phyloP scores from a whole-genome alignment of 1,140 invertebrate species.

The Eriosoma lanigerum region DNA sequence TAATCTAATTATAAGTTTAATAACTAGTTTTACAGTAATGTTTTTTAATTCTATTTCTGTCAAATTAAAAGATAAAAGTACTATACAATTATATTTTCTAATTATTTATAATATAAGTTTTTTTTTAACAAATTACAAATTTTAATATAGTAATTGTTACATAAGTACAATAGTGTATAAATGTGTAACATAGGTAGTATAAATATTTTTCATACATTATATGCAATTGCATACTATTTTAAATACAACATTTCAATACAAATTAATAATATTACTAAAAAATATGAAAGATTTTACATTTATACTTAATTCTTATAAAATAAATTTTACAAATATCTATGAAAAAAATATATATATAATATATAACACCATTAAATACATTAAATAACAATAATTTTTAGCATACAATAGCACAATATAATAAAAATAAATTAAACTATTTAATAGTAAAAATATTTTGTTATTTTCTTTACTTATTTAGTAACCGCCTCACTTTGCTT shows the following conservation, averaged over 20 bases:
- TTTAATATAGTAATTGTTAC: not conserved
- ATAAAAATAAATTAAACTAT: no score
- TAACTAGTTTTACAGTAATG: no score
- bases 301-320: no score
- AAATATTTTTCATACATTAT: not conserved
- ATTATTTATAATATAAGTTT: not conserved
- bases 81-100: not conserved
- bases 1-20: no score
- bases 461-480: conserved; percentile 38
- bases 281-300: no score
- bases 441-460: no score
- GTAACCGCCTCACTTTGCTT: conserved; percentile 31
- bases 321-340: no score
- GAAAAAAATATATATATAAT: no score
- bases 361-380: no score
- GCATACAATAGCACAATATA: not conserved
- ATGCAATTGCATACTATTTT: not conserved
- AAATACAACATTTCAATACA: no score
- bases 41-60: no score
- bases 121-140: not conserved
- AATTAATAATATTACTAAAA: not conserved
- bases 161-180: not conserved
- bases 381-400: not conserved
- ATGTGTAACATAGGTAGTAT: not conserved
- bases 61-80: not conserved